phyloP scores from a whole-genome alignment of 2,113 vertebrate species.

The Menidia beryllina region DNA sequence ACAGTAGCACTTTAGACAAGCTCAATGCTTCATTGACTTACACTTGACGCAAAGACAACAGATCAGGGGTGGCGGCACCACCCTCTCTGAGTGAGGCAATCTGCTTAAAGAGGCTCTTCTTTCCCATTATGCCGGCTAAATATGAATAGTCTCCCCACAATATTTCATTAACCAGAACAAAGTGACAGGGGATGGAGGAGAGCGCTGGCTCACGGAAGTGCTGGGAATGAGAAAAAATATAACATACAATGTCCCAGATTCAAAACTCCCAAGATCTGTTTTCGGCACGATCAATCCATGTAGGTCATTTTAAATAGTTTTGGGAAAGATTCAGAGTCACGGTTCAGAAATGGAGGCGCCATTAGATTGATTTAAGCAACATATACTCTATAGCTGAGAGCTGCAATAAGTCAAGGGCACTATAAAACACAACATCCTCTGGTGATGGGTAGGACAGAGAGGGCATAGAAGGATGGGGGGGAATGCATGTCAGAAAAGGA shows the following conservation, averaged over 20 bases:
- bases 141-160: constrained; percentile 66
- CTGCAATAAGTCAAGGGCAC: constrained; percentile 55
- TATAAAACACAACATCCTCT: constrained; percentile 61
- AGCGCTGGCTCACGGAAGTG: constrained; percentile 45
- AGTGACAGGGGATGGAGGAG: constrained; percentile 53
- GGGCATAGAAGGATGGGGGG: constrained; percentile 34
- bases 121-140: constrained; percentile 49
- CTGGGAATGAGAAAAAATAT: constrained; percentile 41
- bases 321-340: constrained; percentile 20
- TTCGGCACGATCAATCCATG: constrained; percentile 58
- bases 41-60: constrained; percentile 43
- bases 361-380: constrained; percentile 42
- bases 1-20: constrained; percentile 24
- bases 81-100: constrained; percentile 46
- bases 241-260: constrained; percentile 66
- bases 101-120: constrained; percentile 60
- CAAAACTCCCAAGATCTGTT: constrained; percentile 56
- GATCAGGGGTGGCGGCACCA: constrained; percentile 37
- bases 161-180: constrained; percentile 66
- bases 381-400: constrained; percentile 36
- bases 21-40: constrained; percentile 52
- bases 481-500: constrained; percentile 38
- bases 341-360: constrained; percentile 15
- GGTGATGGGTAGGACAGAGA: constrained; percentile 48
- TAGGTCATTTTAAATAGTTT: constrained; percentile 70